Evolutionary conservation across 2,113 vertebrate species (phyloP).

Genomic region (Machaerirhynchus nigripectus): DNA sequence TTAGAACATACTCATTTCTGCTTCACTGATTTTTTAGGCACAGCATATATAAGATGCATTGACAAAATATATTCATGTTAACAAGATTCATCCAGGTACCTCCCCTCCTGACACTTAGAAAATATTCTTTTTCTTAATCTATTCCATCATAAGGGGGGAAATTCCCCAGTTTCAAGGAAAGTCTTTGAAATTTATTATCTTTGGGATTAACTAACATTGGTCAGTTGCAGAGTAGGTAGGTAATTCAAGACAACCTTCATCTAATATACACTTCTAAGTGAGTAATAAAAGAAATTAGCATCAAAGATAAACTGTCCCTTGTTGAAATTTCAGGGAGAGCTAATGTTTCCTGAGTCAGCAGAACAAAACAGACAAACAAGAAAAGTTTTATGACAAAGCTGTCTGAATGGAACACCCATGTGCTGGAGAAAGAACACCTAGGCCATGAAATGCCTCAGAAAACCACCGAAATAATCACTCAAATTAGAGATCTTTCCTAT

Average conservation of each 20-base stretch:
- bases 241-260: conserved; percentile 17
- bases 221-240: not conserved
- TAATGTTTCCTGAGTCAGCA: not conserved
- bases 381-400: not conserved
- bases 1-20: not conserved
- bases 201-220: not conserved
- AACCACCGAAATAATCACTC: not conserved
- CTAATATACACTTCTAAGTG: not conserved
- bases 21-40: not conserved
- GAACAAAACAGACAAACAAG: conserved; percentile 3
- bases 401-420: not conserved
- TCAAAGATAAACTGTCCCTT: conserved; percentile 6
- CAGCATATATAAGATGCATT: not conserved
- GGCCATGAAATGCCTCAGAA: not conserved
- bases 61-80: not conserved
- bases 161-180: not conserved
- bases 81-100: not conserved
- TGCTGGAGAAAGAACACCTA: not conserved
- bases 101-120: not conserved
- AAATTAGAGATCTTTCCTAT: not conserved
- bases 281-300: conserved; percentile 33
- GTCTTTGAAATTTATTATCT: conserved; percentile 4
- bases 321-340: conserved; percentile 32
- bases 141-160: not conserved
- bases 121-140: not conserved